Percentiles rank a stretch among this genome's conserved stretches.
Conservation (phyloP, 2,113 vertebrate species). For the Alethe castanea region DNA sequence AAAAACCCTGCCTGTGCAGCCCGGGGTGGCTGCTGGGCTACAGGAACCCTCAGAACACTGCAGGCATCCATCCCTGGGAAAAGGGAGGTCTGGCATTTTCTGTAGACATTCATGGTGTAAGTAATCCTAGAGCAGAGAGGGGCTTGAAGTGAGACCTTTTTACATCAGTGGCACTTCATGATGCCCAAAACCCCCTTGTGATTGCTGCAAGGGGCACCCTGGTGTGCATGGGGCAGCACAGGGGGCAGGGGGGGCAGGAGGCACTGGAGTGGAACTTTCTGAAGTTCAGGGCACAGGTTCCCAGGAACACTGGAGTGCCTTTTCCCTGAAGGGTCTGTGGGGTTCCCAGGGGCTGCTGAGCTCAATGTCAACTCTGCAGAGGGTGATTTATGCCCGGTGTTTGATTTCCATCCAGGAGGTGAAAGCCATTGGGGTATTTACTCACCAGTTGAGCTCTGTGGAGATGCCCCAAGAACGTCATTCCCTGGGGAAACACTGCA, state of each 20-base stretch:
- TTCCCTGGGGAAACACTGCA: constrained; percentile 22
- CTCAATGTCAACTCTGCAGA: neutral
- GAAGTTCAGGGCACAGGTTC: neutral
- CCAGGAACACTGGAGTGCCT: constrained; percentile 36
- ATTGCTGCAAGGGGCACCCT: accelerated
- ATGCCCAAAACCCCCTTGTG: neutral
- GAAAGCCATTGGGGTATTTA: neutral
- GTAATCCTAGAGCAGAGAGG: neutral
- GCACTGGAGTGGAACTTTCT: neutral
- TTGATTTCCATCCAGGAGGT: constrained; percentile 7
- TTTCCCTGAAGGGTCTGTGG: neutral
- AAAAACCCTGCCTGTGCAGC: neutral
- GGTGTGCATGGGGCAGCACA: neutral
- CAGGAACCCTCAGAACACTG: neutral
- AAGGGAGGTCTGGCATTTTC: neutral
- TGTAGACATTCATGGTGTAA: neutral
- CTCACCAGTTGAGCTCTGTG: neutral
- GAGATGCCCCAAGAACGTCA: neutral
- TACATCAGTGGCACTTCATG: neutral
- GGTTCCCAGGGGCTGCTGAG: neutral
- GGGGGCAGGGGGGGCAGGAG: neutral
- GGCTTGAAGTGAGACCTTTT: neutral
- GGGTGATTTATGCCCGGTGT: neutral
- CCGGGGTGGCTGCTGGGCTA: neutral
- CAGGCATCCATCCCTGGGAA: neutral